Conservation (phyloP, 2,888 invertebrate species). For the Hypselothyrea guttata region DNA sequence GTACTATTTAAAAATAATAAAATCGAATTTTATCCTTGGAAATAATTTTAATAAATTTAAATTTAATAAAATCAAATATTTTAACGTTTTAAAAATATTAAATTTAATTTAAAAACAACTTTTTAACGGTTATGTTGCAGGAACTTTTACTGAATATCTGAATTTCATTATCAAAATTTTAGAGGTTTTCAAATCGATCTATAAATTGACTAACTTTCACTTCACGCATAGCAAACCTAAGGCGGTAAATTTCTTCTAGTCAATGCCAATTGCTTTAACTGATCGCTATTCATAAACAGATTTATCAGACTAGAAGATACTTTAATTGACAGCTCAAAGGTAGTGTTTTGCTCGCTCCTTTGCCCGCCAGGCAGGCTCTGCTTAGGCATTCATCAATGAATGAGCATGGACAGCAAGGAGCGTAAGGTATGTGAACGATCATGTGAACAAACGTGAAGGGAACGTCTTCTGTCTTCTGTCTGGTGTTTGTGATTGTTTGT, state of each 20-base stretch:
- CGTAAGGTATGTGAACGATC: constrained; percentile 12
- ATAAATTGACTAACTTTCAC: constrained; percentile 11
- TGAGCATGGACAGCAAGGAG: constrained; percentile 17
- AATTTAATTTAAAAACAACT: too few species aligned
- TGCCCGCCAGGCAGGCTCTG: constrained; percentile 43
- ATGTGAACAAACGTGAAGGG: constrained; percentile 20
- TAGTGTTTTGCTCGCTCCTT: constrained; percentile 13
- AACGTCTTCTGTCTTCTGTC: not conserved
- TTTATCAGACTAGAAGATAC: constrained; percentile 21
- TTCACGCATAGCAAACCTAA: not conserved
- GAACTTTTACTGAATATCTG: too few species aligned
- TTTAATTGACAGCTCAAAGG: constrained; percentile 34
- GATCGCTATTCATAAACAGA: not conserved
- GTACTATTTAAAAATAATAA: too few species aligned
- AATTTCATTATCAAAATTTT: too few species aligned
- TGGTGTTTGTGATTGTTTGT: constrained; percentile 56
- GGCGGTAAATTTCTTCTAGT: not conserved
- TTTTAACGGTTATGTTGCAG: too few species aligned
- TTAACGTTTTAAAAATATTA: too few species aligned
- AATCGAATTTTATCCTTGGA: too few species aligned
- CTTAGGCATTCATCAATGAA: constrained; percentile 48
- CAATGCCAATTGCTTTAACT: not conserved
- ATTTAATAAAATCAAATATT: too few species aligned
- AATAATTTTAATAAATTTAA: too few species aligned
- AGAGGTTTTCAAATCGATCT: too few species aligned